A percentile compares a stretch with the other conserved stretches of the same genome.
phyloP scores from a whole-genome alignment of 2,888 invertebrate species.

The Pseudolycoriella hygida region DNA sequence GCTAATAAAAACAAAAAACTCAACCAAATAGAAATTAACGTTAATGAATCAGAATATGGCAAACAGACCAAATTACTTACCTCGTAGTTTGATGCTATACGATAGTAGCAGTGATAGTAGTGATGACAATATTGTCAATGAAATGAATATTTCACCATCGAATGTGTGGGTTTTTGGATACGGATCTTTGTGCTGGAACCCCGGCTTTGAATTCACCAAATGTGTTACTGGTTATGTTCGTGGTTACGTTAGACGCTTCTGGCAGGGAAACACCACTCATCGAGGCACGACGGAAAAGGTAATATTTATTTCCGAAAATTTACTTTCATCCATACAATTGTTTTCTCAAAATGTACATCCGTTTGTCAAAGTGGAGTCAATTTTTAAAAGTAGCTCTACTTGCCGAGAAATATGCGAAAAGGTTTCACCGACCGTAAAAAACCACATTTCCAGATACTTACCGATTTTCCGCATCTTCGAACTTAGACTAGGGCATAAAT shows the following conservation, averaged over 20 bases:
- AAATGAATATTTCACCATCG: conserved; percentile 13
- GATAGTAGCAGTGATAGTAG: conserved; percentile 11
- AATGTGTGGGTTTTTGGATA: conserved; percentile 86
- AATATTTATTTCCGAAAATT: conserved; percentile 11
- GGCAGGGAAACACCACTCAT: conserved; percentile 80
- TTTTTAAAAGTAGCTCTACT: too few relatives aligned
- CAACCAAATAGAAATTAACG: too few relatives aligned
- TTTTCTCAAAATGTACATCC: too few relatives aligned
- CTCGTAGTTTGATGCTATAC: conserved; percentile 4
- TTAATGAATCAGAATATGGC: too few relatives aligned
- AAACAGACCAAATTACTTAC: background rate
- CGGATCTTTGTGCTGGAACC: conserved; percentile 89
- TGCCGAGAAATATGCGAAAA: too few relatives aligned
- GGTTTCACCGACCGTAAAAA: too few relatives aligned
- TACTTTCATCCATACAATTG: too few relatives aligned
- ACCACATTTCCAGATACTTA: too few relatives aligned
- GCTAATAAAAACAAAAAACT: too few relatives aligned
- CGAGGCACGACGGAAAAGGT: conserved; percentile 60
- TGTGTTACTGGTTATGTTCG: conserved; percentile 57
- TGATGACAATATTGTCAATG: conserved; percentile 5
- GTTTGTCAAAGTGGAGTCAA: too few relatives aligned
- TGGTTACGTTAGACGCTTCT: conserved; percentile 72
- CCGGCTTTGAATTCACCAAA: conserved; percentile 71
- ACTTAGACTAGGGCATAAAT: too few relatives aligned
- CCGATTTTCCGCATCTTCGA: too few relatives aligned